Percentiles rank a stretch among this genome's conserved stretches.
These are phyloP conservation scores for Malurus splendens DNA, from an alignment of 2,797 vertebrate genomes.

Conservation along the genomic window DNA sequence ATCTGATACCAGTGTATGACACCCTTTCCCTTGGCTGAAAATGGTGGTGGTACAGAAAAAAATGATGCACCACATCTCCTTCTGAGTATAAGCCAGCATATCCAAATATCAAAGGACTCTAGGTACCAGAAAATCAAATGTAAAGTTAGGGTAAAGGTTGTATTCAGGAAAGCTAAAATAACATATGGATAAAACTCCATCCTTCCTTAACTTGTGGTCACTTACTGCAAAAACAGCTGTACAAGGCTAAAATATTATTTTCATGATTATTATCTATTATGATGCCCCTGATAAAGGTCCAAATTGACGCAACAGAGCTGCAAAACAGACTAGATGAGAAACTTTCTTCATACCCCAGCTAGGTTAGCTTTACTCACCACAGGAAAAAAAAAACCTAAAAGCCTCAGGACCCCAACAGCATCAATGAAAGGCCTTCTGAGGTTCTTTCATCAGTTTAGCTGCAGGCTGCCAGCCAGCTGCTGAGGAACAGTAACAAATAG, in stretches of 20 bases:
- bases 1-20: rapidly evolving
- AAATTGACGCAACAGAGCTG: rapidly evolving
- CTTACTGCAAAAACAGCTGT: neutral
- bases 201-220: neutral
- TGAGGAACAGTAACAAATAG: neutral
- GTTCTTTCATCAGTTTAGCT: neutral
- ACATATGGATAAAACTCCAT: neutral
- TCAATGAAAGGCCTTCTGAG: rapidly evolving
- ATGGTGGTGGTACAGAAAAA: neutral
- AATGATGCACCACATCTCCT: neutral
- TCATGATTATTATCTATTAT: neutral
- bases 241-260: neutral
- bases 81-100: neutral
- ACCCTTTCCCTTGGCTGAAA: neutral
- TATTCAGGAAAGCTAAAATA: neutral
- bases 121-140: neutral
- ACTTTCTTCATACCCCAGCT: rapidly evolving
- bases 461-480: rapidly evolving
- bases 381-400: neutral
- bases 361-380: neutral
- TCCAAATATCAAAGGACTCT: neutral
- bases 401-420: rapidly evolving
- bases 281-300: neutral
- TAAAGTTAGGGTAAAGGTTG: too few species aligned
- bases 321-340: neutral